phyloP scores from a whole-genome alignment of 2,113 vertebrate species.

The Ranitomeya variabilis region DNA sequence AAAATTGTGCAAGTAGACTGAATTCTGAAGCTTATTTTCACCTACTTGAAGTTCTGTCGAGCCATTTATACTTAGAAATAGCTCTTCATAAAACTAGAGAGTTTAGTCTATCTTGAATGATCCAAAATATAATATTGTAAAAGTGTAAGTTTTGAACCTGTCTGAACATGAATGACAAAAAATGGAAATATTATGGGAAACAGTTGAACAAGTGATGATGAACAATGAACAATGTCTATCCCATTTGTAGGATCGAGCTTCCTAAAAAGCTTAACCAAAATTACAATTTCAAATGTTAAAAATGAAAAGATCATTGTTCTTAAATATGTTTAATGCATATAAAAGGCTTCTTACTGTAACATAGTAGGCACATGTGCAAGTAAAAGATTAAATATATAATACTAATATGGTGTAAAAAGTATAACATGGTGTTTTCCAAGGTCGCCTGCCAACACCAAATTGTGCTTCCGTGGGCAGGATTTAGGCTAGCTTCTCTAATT shows the following conservation, averaged over 20 bases:
- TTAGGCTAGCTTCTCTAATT: too few relatives aligned
- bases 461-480: too few relatives aligned
- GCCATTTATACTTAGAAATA: neutral
- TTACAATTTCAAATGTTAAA: too few relatives aligned
- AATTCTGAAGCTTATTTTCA: conserved; percentile 3
- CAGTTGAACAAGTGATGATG: neutral
- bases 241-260: neutral
- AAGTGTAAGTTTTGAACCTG: neutral
- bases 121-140: neutral
- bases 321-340: too few relatives aligned
- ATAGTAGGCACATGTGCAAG: too few relatives aligned
- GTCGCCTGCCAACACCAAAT: too few relatives aligned
- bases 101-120: neutral
- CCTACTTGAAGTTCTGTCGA: neutral
- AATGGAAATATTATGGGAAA: neutral
- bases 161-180: neutral
- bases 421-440: too few relatives aligned
- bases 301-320: too few relatives aligned
- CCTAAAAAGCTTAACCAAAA: too few relatives aligned
- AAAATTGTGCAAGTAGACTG: neutral
- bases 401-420: too few relatives aligned
- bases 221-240: neutral
- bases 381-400: too few relatives aligned
- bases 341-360: too few relatives aligned
- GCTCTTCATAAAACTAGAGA: neutral